Conservation (phyloP, 2,113 vertebrate genomes). For the Cinclus mexicanus region DNA sequence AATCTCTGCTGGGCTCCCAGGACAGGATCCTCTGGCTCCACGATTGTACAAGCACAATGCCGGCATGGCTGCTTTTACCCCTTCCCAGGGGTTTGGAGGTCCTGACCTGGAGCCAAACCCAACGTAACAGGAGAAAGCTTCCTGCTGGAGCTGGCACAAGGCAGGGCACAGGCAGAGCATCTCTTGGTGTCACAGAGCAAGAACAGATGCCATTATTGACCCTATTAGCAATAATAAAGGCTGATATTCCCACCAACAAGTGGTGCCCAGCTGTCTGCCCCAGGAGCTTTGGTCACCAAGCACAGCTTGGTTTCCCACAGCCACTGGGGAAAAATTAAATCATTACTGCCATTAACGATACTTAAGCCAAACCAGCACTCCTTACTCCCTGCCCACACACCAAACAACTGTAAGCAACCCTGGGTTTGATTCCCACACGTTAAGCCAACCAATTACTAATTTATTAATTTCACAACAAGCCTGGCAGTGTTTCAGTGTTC, state of each 20-base stretch:
- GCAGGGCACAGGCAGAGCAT: not conserved
- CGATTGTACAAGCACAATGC: fast-evolving
- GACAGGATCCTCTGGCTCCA: not conserved
- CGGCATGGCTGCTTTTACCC: fast-evolving
- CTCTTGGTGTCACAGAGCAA: fast-evolving
- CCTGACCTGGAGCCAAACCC: not conserved
- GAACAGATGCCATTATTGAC: not conserved
- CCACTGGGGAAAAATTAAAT: not conserved
- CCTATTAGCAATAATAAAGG: fast-evolving
- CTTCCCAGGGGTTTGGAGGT: not conserved
- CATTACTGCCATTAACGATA: not conserved
- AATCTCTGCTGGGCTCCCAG: not conserved
- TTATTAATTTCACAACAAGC: not conserved
- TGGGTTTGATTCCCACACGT: not conserved
- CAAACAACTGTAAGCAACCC: not conserved
- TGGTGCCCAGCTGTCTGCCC: not conserved
- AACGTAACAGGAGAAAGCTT: not conserved
- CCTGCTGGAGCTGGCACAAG: not conserved
- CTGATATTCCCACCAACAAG: not conserved
- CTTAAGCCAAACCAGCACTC: not conserved
- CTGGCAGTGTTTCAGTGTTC: not conserved
- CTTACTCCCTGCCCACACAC: not conserved
- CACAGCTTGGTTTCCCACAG: not conserved
- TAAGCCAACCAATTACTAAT: not conserved
- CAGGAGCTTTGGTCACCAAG: not conserved